Percentiles rank a stretch among this genome's conserved stretches.
These are phyloP conservation scores for Adelosebastes latens DNA, from an alignment of 2,797 vertebrate genomes.

Conservation along the genomic window DNA sequence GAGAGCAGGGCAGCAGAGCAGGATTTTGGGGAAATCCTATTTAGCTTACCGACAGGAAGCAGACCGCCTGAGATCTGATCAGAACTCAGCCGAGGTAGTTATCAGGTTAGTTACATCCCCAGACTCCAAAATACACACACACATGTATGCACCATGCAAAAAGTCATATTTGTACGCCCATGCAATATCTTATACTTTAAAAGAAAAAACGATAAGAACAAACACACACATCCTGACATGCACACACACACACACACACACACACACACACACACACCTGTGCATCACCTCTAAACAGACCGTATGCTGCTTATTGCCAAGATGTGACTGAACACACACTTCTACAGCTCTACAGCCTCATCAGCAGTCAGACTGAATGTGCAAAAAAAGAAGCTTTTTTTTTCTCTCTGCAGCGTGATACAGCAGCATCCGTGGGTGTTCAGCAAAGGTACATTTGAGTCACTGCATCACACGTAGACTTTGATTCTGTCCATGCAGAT, in stretches of 20 bases:
- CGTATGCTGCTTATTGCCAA: background rate
- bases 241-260: background rate
- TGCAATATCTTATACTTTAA: background rate
- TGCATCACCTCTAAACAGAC: too few relatives aligned
- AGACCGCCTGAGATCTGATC: slow-evolving; percentile 50
- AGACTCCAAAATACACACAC: background rate
- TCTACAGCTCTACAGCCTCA: background rate
- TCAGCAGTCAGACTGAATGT: background rate
- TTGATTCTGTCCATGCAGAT: slow-evolving; percentile 17
- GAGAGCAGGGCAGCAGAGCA: slow-evolving; percentile 36
- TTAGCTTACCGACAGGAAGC: slow-evolving; percentile 56
- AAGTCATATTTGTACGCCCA: background rate
- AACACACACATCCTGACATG: background rate
- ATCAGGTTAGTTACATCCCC: slow-evolving; percentile 44
- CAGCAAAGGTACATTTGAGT: slow-evolving; percentile 39
- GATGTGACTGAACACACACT: background rate
- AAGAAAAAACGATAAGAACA: background rate
- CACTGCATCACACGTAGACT: slow-evolving; percentile 19
- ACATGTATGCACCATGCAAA: background rate
- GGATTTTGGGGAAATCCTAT: slow-evolving; percentile 60
- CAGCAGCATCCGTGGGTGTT: slow-evolving; percentile 49
- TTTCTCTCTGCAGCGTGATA: background rate
- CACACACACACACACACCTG: background rate
- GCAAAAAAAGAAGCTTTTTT: background rate
- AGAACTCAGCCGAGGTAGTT: slow-evolving; percentile 21